Conservation (phyloP, 1,140 invertebrate genomes). For the Drosophila orosa region DNA sequence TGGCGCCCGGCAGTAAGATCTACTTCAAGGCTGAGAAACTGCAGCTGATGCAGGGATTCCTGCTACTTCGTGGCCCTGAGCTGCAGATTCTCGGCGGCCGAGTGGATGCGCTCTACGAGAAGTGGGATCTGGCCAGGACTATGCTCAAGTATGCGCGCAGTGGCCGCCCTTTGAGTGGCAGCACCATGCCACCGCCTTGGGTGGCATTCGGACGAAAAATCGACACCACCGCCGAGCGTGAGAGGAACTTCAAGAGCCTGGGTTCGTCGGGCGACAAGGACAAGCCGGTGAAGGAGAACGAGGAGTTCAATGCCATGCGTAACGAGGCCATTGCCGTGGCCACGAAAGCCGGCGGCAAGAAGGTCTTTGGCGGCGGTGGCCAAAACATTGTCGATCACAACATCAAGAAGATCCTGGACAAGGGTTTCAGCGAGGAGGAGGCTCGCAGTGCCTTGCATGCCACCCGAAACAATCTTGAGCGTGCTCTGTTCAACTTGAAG, state of each 20-base stretch:
- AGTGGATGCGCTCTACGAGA: conserved; percentile 93
- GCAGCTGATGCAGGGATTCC: conserved; percentile 88
- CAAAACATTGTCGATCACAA: conserved; percentile 90
- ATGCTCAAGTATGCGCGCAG: conserved; percentile 90
- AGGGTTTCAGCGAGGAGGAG: conserved; percentile 91
- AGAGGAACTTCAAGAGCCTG: conserved; percentile 90
- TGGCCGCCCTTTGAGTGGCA: conserved; percentile 86
- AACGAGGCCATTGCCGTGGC: conserved; percentile 95
- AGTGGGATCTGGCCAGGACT: conserved; percentile 94
- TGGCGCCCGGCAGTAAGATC: conserved; percentile 91
- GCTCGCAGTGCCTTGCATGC: conserved; percentile 90
- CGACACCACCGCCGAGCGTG: conserved; percentile 85
- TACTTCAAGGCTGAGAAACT: conserved; percentile 85
- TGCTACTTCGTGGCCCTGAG: conserved; percentile 88
- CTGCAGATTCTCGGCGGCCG: conserved; percentile 91
- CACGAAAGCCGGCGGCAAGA: conserved; percentile 90
- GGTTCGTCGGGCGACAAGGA: conserved; percentile 85
- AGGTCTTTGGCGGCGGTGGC: conserved; percentile 89
- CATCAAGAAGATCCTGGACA: conserved; percentile 92
- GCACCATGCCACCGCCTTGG: conserved; percentile 94
- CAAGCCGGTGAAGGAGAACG: conserved; percentile 88
- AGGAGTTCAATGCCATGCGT: conserved; percentile 93
- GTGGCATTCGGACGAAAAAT: conserved; percentile 94
- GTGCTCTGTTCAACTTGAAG: conserved; percentile 89
- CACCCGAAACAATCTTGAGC: conserved; percentile 90